phyloP scores from a whole-genome alignment of 1,140 invertebrate species.

The Eueides isabella region DNA sequence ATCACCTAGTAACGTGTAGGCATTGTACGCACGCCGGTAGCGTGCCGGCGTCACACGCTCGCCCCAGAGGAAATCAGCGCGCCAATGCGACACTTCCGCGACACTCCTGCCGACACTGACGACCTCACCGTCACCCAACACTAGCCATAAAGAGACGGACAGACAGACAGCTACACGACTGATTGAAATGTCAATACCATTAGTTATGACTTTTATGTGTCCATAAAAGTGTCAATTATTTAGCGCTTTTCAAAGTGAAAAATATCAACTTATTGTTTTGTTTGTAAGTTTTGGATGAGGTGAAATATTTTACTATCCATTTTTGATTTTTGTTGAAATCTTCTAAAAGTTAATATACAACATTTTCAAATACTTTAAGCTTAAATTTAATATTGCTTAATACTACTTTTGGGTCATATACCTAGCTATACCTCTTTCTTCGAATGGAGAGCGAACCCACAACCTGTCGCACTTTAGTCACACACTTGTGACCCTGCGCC shows the following conservation, averaged over 20 bases:
- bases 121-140: constrained; percentile 14
- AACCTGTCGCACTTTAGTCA: too few species aligned
- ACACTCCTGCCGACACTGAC: constrained; percentile 11
- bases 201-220: background rate
- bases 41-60: constrained; percentile 17
- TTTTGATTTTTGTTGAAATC: too few species aligned
- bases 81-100: constrained; percentile 32
- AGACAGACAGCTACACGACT: background rate
- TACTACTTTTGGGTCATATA: too few species aligned
- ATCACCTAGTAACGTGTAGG: background rate
- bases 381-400: too few species aligned
- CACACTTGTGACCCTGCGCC: too few species aligned
- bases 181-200: background rate
- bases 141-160: background rate
- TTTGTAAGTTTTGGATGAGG: too few species aligned
- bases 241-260: background rate
- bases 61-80: constrained; percentile 38
- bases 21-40: constrained; percentile 1
- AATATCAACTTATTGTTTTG: too few species aligned
- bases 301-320: too few species aligned
- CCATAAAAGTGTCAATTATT: background rate
- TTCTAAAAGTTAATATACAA: too few species aligned
- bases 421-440: too few species aligned
- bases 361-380: too few species aligned
- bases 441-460: too few species aligned